Base-by-base conservation (phyloP, 2,888 invertebrate species). In the Cacoxenus indagator region DNA sequence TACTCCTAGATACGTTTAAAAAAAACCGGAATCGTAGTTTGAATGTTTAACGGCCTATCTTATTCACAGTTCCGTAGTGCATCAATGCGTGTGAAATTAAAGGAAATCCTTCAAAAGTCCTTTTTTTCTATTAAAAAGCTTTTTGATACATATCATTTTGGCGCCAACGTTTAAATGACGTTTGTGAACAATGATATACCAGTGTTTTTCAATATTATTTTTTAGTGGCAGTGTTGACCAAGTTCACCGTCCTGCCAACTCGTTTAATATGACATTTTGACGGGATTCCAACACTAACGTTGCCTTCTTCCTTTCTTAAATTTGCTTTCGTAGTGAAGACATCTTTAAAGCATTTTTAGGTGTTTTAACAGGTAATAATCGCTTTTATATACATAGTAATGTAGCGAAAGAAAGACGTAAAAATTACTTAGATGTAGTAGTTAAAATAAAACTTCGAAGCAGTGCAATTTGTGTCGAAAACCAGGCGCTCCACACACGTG, bases 301-400 rank as follows among this genome's bases (percentile, higher is more conserved):
- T 67, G 76, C 85, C 84, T 81, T 85, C 85, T 86, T 87, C 77
- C 87, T 87, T 87, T 87, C 82, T 73, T 81, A 83, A 82, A 84
- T 77, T 84, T 86, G 83, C 86, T 82, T 82, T 78, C 77, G 78
- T 83, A 77, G 75, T 77, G 74, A 86, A 81, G 88, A 87, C 87
- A 87, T 88, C 87, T 87, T 87, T 85, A 78, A 85, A 85, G 86
- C 85, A 79, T 85, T 85, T 87, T 81, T 73, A 75, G 85, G 86
- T 85, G 85, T 85, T 86, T 86, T 84, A 84, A 85, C 78, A 86
- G 87, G 87, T 87, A 87, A 87, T 76, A 79, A 78, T 67, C 72
- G 51, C 54, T 59, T 45, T 61, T 67, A 72, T 69, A 55, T 69
- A 27, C 14, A 5, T 14, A 8, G 76, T 77, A 73, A 73, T 70